Evolutionary conservation across 2,113 vertebrate genomes (phyloP).

Genomic region (Campylomormyrus numenius): DNA sequence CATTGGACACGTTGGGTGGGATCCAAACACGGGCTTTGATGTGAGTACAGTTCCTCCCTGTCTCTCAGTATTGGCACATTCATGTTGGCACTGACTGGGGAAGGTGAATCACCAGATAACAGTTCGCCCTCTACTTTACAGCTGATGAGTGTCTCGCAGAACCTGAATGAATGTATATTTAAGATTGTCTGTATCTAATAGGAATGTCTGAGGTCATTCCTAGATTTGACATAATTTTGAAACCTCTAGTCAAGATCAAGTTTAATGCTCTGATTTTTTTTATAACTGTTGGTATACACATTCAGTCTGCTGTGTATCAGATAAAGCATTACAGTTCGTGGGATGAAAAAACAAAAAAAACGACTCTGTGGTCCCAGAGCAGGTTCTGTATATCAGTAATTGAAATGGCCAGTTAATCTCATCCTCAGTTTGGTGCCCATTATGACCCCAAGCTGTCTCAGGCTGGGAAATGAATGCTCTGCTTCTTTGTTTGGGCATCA

Average conservation of each 20-base stretch:
- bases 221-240: not conserved
- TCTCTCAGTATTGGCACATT: not conserved
- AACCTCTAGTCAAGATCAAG: not conserved
- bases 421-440: not conserved
- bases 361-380: not conserved
- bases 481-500: not conserved
- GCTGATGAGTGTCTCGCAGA: not conserved
- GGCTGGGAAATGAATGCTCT: not conserved
- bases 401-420: not conserved
- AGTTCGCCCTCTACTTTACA: not conserved
- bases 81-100: not conserved
- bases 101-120: not conserved
- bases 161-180: not conserved
- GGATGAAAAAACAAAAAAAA: not conserved
- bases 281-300: not conserved
- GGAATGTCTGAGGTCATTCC: not conserved
- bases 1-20: conserved; percentile 95
- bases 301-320: not conserved
- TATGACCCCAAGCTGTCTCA: not conserved
- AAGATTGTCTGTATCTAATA: not conserved
- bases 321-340: not conserved
- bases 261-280: not conserved
- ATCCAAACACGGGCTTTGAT: conserved; percentile 98
- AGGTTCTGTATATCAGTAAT: not conserved
- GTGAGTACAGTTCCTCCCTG: conserved; percentile 63